Evolutionary conservation across 2,888 invertebrate species (phyloP), one percentile per base, ranked within the genome.

Genomic region (Trissolcus japonicus): DNA sequence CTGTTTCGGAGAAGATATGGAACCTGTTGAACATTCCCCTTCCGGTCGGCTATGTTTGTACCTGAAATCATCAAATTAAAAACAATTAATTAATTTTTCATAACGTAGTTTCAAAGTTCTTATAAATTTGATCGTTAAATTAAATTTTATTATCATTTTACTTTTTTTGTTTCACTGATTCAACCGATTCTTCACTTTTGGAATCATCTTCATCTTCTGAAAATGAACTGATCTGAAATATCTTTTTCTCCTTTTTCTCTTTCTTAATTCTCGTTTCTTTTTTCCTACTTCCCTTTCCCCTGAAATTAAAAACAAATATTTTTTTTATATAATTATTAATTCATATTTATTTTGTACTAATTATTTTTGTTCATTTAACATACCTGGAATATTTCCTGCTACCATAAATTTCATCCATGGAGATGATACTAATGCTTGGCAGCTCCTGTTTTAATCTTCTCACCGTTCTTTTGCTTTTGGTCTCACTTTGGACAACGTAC

Each of bases 401-500:
- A 17, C 80, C 82, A 40, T 80, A 74, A 17, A 72, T 65, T 29
- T 77, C 77, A 7, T 81, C 76, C 4, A 83, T 80, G 0, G 88
- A 88, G 25, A 89, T 84, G 21, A 88, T 86, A 29, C 88, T 88
- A 55, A 88, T 86, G 35, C 77, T 85, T 1, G 84, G 78, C 72
- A 82, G 51, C 21, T 85, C 83, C 54, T 84, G 80, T 57, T 62
- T 75, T 2, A 82, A 80, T 80, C 79, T 6, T 0, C 1, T 43
- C 21, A 2, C 84, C 81, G 61, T 86, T 86, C 3, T 90, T 87
- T 83, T 86, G 35, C 76, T 83, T 0, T 89, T 89, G 80, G 90
- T 93, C 84, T 95, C 95, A 21, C 94, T 91, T 81, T 95, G 94
- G 0, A 96, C 92, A 0, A 96, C 95, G 85, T 95, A 94, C 0